Evolutionary conservation across 2,113 vertebrate species (phyloP).

Genomic region (Caloenas nicobarica): DNA sequence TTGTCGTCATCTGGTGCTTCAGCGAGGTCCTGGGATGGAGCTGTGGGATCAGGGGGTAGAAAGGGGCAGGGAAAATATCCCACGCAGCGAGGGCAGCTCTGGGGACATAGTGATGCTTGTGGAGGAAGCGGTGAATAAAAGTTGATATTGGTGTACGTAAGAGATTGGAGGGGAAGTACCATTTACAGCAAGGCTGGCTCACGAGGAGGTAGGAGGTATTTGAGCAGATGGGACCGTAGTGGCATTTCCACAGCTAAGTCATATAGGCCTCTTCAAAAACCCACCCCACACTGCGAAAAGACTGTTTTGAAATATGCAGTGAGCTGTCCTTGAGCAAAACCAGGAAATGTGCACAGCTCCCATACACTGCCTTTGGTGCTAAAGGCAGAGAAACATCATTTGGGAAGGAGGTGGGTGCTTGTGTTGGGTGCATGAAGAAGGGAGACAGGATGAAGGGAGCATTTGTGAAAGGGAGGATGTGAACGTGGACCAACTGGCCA

Average conservation of each 20-base stretch:
- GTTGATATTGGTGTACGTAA: conserved; percentile 7
- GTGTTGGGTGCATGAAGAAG: not conserved
- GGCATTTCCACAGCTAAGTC: conserved; percentile 65
- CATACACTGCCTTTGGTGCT: not conserved
- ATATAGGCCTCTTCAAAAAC: conserved; percentile 50
- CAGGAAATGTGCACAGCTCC: not conserved
- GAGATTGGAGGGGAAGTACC: not conserved
- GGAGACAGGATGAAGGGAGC: not conserved
- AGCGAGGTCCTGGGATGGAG: not conserved
- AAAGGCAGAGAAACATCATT: not conserved
- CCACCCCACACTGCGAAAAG: conserved; percentile 5
- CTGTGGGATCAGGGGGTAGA: not conserved
- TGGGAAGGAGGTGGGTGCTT: not conserved
- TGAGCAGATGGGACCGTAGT: conserved; percentile 47
- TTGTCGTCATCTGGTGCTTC: not conserved
- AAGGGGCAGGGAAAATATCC: not conserved
- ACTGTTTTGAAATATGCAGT: conserved; percentile 8
- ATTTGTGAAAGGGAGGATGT: not conserved
- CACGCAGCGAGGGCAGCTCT: not conserved
- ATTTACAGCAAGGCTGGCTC: conserved; percentile 40
- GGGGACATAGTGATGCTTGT: not conserved
- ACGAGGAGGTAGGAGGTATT: conserved; percentile 35
- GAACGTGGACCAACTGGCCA: not conserved
- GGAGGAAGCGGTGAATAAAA: not conserved
- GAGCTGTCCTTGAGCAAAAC: conserved; percentile 17